These are phyloP conservation scores for Vidua macroura DNA, from an alignment of 2,113 vertebrate species.

Conservation along the genomic window DNA sequence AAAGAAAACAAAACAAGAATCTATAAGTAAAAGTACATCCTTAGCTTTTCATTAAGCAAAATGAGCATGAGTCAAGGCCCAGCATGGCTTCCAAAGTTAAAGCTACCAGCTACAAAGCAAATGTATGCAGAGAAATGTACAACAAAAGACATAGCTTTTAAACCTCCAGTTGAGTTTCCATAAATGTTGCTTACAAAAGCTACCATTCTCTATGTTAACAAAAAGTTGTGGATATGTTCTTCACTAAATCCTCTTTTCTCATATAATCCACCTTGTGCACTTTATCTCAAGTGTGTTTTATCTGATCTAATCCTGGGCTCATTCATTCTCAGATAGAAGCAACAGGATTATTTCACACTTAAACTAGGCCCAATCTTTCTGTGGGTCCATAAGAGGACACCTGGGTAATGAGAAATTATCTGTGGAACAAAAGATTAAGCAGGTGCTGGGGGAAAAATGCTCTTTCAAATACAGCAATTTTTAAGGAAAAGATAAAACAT, in stretches of 20 bases:
- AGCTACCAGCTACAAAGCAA: slow-evolving; percentile 87
- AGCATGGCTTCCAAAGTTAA: slow-evolving; percentile 88
- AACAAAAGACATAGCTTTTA: slow-evolving; percentile 97
- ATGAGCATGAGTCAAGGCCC: slow-evolving; percentile 84
- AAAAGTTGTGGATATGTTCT: slow-evolving; percentile 96
- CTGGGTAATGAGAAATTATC: slow-evolving; percentile 88
- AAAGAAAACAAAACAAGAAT: slow-evolving; percentile 88
- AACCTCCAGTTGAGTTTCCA: slow-evolving; percentile 91
- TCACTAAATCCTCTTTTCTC: slow-evolving; percentile 99
- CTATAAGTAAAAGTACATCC: slow-evolving; percentile 87
- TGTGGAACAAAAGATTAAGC: slow-evolving; percentile 72
- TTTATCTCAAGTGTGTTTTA: slow-evolving; percentile 97
- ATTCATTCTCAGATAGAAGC: slow-evolving; percentile 87
- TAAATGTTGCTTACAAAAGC: slow-evolving; percentile 92
- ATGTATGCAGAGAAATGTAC: slow-evolving; percentile 98
- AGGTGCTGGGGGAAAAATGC: slow-evolving; percentile 61
- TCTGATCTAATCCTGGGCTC: slow-evolving; percentile 92
- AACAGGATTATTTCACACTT: slow-evolving; percentile 94
- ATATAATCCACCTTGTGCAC: slow-evolving; percentile 96
- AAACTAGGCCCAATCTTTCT: slow-evolving; percentile 86
- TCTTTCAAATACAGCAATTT: slow-evolving; percentile 59
- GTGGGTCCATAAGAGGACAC: slow-evolving; percentile 87
- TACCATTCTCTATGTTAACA: slow-evolving; percentile 90
- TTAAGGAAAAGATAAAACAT: slow-evolving; percentile 51
- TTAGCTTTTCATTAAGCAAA: slow-evolving; percentile 86